A percentile compares a stretch with the other conserved stretches of the same genome.
phyloP scores from a whole-genome alignment of 2,113 vertebrate genomes.

The Solenodon paradoxus region DNA sequence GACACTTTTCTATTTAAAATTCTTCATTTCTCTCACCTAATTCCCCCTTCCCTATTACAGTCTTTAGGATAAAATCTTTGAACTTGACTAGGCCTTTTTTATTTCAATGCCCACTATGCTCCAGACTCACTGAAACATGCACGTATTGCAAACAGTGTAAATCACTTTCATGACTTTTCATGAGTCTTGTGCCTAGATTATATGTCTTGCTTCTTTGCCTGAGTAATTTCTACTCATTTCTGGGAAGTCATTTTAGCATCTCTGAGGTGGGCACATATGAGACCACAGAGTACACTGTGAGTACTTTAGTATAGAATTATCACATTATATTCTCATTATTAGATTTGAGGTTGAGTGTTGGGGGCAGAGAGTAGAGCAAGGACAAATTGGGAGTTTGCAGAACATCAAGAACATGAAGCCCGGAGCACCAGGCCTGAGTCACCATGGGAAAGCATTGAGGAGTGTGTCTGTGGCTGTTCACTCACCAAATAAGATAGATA shows the following conservation, averaged over 20 bases:
- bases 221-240: background rate
- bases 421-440: too few species aligned
- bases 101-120: background rate
- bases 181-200: background rate
- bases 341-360: too few species aligned
- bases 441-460: too few species aligned
- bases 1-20: background rate
- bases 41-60: background rate
- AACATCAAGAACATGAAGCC: too few species aligned
- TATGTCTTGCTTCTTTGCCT: background rate
- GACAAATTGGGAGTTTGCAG: background rate
- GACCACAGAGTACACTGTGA: background rate
- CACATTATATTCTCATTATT: background rate
- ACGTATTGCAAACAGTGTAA: background rate
- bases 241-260: background rate
- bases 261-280: background rate
- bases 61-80: constrained; percentile 1
- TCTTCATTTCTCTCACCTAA: background rate
- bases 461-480: too few species aligned
- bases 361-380: too few species aligned
- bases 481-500: too few species aligned
- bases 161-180: background rate
- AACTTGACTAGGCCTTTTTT: background rate
- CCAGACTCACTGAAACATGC: background rate
- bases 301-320: background rate